A percentile compares a stretch with the other conserved stretches of the same genome.
phyloP scores from a whole-genome alignment of 2,113 vertebrate genomes.

The Chauna torquata region DNA sequence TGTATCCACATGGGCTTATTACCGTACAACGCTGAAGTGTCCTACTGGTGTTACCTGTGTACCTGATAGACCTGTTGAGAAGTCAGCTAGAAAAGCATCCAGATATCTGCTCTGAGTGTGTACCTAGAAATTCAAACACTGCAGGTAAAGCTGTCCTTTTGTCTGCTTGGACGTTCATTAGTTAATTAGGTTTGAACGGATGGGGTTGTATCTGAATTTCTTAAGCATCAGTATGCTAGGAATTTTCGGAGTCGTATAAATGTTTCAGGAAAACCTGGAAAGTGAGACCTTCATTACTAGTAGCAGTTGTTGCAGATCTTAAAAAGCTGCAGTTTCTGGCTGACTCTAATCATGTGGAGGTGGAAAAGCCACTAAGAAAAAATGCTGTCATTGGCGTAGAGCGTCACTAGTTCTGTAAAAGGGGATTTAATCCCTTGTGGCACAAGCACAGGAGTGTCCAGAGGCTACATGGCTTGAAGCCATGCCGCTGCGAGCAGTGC shows the following conservation, averaged over 20 bases:
- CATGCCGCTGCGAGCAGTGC: accelerated
- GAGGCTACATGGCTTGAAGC: neutral
- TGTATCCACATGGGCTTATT: neutral
- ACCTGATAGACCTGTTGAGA: neutral
- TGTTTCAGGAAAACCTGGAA: neutral
- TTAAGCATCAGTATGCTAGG: neutral
- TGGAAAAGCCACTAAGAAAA: neutral
- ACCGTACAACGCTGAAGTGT: neutral
- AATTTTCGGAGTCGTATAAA: neutral
- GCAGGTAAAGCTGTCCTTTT: neutral
- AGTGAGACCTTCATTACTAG: neutral
- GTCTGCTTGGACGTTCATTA: neutral
- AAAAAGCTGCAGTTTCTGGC: neutral
- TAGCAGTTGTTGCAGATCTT: neutral
- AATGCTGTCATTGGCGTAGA: neutral
- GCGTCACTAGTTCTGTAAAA: neutral
- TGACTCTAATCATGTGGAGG: neutral
- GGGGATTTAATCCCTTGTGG: neutral
- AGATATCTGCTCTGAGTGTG: neutral
- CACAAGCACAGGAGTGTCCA: neutral
- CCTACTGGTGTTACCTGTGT: neutral
- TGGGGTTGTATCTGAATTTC: neutral
- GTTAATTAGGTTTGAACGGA: neutral
- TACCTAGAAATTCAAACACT: neutral
- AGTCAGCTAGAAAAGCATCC: neutral